Evolutionary conservation across 2,888 invertebrate genomes (phyloP), one percentile per base, ranked within the genome.

Genomic region (Sepiola atlantica): DNA sequence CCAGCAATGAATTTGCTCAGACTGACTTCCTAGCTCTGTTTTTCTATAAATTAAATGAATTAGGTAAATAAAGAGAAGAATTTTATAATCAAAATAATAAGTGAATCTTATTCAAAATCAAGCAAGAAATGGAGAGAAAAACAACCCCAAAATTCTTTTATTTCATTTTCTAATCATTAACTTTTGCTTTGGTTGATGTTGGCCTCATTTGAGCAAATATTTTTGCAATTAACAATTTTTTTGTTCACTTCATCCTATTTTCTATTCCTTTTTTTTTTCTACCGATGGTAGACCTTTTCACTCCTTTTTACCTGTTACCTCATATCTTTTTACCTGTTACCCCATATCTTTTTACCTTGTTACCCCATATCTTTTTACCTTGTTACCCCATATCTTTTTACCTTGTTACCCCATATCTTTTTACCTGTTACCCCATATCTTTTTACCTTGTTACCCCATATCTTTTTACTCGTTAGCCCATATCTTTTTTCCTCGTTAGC

Each of bases 121-220:
- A n/a, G n/a, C 32, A 77, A 18, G 14, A 77, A 77, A 14, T 77
- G 77, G n/a, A 18, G 32, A 77, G 32, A 16, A 45, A 45, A 45
- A 45, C 45, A 45, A 45, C 45, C 45, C 4, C 45, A 45, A 45
- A 32, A 77, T 12, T 77, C 77, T 16, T 8, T 12, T 8, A n/a
- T 77, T 32, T 77, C 32, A 77, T 77, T 77, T 32, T 32, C n/a
- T n/a, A 77, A n/a, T n/a, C 16, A 77, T 77, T 32, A 77, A 77
- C n/a, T 77, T 57, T 77, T 77, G 77, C n/a, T 77, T 77, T 77
- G 77, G n/a, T n/a, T 77, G n/a, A n/a, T 77, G n/a, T 77, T 77
- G 12, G 77, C 77, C 77, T n/a, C n/a, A 77, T 32, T 14, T 77
- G n/a, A 77, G n/a, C 61, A 61, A 77, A 32, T 77, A n/a, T 77